Conservation (phyloP, 2,888 invertebrate genomes). For the Schizotus pectinicornis region DNA sequence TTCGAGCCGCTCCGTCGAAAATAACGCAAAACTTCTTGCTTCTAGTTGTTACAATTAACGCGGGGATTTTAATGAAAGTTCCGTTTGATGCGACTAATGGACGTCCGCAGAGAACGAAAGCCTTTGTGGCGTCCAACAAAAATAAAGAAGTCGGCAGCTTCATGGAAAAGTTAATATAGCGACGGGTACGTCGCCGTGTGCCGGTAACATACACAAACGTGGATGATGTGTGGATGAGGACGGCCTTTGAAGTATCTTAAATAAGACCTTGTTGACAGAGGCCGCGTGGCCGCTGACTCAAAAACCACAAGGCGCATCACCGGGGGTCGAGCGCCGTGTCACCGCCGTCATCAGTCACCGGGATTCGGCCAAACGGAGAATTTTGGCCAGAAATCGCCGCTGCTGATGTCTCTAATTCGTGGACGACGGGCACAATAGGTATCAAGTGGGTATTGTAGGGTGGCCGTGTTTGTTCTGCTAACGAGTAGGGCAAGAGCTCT, state of each 20-base stretch:
- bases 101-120: constrained; percentile 2
- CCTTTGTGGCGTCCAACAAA: constrained; percentile 17
- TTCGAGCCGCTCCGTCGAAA: neutral
- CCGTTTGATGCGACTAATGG: constrained; percentile 16
- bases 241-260: constrained; percentile 51
- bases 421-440: constrained; percentile 13
- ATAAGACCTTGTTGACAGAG: constrained; percentile 49
- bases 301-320: constrained; percentile 46
- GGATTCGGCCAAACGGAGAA: no score
- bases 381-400: no score
- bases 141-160: constrained; percentile 22
- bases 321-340: neutral
- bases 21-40: neutral
- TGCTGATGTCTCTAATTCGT: no score
- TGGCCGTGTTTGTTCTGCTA: constrained; percentile 37
- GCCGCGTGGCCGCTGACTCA: constrained; percentile 51
- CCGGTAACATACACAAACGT: constrained; percentile 6
- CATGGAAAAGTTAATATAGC: constrained; percentile 28
- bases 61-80: constrained; percentile 10
- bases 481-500: constrained; percentile 31
- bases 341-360: constrained; percentile 1
- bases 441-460: constrained; percentile 33
- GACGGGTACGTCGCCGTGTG: constrained; percentile 11
- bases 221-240: constrained; percentile 5
- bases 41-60: neutral